phyloP scores from a whole-genome alignment of 2,797 vertebrate species.

The Lophura swinhoii region DNA sequence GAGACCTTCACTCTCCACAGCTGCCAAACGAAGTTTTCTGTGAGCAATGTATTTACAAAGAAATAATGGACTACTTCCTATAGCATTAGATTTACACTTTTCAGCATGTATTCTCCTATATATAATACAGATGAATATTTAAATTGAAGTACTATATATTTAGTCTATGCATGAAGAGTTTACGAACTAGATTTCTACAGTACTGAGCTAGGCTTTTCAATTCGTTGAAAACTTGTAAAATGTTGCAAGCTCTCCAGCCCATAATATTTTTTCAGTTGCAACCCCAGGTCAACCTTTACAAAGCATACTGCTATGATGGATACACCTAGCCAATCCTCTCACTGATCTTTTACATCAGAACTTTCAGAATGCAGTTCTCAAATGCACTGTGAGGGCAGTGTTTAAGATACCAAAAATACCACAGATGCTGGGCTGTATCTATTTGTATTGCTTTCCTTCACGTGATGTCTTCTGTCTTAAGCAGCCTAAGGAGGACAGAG shows the following conservation, averaged over 20 bases:
- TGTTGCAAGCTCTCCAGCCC: background rate
- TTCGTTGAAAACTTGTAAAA: background rate
- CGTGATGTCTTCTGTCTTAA: background rate
- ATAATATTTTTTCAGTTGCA: background rate
- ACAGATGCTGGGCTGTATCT: background rate
- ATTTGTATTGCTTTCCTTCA: background rate
- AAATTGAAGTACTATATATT: background rate
- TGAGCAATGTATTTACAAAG: background rate
- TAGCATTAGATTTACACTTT: background rate
- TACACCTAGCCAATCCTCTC: background rate
- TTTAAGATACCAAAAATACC: background rate
- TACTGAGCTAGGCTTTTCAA: background rate
- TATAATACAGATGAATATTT: background rate
- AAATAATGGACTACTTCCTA: background rate
- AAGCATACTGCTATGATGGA: fast-evolving
- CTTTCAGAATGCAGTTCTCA: background rate
- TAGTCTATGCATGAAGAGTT: background rate
- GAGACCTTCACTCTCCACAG: background rate
- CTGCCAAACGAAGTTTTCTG: background rate
- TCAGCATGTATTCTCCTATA: background rate
- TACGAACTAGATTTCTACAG: background rate
- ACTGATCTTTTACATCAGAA: background rate
- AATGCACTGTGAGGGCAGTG: background rate
- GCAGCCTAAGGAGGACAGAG: background rate
- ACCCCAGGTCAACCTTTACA: background rate